phyloP scores from a whole-genome alignment of 2,113 vertebrate genomes.

The Uropsilus gracilis region DNA sequence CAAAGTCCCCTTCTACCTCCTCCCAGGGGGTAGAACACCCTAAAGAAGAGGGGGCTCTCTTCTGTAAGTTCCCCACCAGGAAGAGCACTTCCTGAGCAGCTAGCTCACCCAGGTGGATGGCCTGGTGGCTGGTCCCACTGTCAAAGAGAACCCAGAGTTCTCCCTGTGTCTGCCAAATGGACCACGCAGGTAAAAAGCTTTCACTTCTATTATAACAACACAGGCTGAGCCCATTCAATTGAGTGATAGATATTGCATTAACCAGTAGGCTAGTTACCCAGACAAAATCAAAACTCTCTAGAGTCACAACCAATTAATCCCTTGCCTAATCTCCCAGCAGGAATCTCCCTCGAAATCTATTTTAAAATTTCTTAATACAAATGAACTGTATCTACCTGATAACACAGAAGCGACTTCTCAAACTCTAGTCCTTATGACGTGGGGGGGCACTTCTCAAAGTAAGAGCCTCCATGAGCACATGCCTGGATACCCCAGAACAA shows the following conservation, averaged over 20 bases:
- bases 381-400: constrained; percentile 23
- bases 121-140: background rate
- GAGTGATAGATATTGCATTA: background rate
- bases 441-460: background rate
- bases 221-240: background rate
- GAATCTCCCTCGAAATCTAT: background rate
- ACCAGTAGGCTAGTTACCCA: background rate
- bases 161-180: background rate
- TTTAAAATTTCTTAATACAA: background rate
- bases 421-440: constrained; percentile 5
- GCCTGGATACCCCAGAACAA: background rate
- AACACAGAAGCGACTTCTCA: background rate
- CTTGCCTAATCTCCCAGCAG: constrained; percentile 11
- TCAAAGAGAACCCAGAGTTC: background rate
- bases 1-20: background rate
- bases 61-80: background rate
- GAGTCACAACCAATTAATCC: background rate
- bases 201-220: background rate
- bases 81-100: background rate
- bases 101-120: background rate
- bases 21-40: fast-evolving
- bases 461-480: background rate
- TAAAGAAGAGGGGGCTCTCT: no score
- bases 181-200: background rate
- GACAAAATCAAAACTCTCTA: constrained; percentile 35